Conservation (phyloP, 2,888 invertebrate species). For the Dromius quadrimaculatus region DNA sequence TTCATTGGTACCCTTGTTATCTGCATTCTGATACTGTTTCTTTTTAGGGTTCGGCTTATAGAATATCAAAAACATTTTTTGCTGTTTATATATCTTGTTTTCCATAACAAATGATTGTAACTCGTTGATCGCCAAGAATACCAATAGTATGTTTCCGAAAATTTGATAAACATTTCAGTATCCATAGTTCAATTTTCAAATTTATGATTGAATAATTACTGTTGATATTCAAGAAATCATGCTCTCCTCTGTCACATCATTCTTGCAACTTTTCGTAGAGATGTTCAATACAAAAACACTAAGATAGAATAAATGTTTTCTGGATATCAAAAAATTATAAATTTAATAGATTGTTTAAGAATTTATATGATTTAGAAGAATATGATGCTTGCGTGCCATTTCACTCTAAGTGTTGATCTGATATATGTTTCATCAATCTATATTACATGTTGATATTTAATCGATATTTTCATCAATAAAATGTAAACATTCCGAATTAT, state of each 20-base stretch:
- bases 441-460: slow-evolving; percentile 41
- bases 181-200: no score
- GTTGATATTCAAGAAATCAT: not conserved
- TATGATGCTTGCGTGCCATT: slow-evolving; percentile 24
- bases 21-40: no score
- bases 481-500: slow-evolving; percentile 35
- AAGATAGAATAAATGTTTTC: slow-evolving; percentile 20
- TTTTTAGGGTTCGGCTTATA: no score
- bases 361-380: slow-evolving; percentile 27
- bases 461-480: slow-evolving; percentile 39
- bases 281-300: slow-evolving; percentile 1
- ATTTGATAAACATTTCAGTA: no score
- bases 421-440: slow-evolving; percentile 36
- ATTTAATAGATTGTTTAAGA: slow-evolving; percentile 20
- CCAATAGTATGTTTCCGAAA: no score
- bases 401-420: slow-evolving; percentile 30
- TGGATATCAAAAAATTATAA: not conserved
- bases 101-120: no score
- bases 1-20: no score
- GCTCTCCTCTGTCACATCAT: slow-evolving; percentile 14
- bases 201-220: not conserved
- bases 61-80: no score
- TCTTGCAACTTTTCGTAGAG: slow-evolving; percentile 15
- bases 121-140: no score
- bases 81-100: no score